phyloP scores from a whole-genome alignment of 2,113 vertebrate species.

The Callithrix jacchus region DNA sequence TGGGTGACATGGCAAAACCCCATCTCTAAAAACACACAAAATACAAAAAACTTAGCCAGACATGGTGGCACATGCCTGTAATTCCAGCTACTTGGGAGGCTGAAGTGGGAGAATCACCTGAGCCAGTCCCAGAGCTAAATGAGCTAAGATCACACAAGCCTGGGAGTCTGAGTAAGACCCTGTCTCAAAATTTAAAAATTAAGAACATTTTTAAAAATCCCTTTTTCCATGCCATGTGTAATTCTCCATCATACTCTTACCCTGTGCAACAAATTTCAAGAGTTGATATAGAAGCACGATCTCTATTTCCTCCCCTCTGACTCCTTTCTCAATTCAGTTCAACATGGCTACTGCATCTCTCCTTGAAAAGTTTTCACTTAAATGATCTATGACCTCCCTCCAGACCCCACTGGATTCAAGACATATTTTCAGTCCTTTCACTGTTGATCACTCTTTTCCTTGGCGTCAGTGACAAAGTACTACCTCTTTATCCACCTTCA shows the following conservation, averaged over 20 bases:
- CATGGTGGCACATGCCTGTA: too few relatives aligned
- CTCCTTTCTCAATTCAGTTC: background rate
- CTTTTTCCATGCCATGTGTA: background rate
- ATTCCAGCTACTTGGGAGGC: too few relatives aligned
- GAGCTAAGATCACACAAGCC: too few relatives aligned
- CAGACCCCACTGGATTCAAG: background rate
- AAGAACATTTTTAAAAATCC: background rate
- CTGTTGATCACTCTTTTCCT: background rate
- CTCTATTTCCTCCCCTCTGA: background rate
- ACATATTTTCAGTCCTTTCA: background rate
- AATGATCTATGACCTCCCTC: background rate
- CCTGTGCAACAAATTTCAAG: background rate
- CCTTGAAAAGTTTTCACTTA: background rate
- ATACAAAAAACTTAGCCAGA: too few relatives aligned
- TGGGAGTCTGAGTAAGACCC: too few relatives aligned
- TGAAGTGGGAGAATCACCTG: too few relatives aligned
- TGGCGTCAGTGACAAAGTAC: background rate
- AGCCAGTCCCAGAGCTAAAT: too few relatives aligned
- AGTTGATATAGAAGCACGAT: background rate
- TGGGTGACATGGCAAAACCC: too few relatives aligned
- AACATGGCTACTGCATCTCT: background rate
- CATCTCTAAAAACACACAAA: too few relatives aligned
- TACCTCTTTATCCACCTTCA: background rate
- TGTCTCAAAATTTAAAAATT: too few relatives aligned
- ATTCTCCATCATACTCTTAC: background rate